phyloP scores from a whole-genome alignment of 2,888 invertebrate genomes.

The Drepanosiphum platanoidis region DNA sequence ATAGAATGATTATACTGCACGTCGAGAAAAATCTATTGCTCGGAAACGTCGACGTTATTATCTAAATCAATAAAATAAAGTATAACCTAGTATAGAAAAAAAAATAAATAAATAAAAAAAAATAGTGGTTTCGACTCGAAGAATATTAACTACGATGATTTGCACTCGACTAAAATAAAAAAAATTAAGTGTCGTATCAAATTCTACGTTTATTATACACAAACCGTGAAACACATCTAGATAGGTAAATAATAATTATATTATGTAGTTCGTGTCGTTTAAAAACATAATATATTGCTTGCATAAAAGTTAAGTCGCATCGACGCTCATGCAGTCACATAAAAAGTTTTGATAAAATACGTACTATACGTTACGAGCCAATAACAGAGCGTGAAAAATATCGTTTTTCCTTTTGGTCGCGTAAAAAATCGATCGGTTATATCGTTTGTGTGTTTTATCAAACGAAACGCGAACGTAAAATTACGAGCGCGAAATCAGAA shows the following conservation, averaged over 20 bases:
- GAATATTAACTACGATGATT: background rate
- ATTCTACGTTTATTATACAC: slow-evolving; percentile 1
- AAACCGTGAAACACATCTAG: slow-evolving; percentile 16
- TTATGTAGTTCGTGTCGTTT: background rate
- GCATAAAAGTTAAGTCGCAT: background rate
- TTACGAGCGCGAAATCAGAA: no score
- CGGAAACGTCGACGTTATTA: background rate
- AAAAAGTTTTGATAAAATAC: background rate
- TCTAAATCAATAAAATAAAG: background rate
- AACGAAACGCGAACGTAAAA: no score
- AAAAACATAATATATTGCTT: background rate
- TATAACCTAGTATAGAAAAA: no score
- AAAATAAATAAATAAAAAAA: no score
- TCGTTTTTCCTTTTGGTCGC: no score
- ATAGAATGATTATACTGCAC: background rate
- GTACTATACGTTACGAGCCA: no score
- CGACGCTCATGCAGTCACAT: background rate
- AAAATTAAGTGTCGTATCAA: background rate
- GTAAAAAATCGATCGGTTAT: background rate
- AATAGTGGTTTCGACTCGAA: background rate
- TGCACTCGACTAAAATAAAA: background rate
- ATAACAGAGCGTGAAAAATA: no score
- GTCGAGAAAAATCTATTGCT: background rate
- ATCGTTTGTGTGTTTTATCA: no score
- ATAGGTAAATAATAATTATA: background rate